phyloP scores from a whole-genome alignment of 2,113 vertebrate genomes.

The Amazona vittata region DNA sequence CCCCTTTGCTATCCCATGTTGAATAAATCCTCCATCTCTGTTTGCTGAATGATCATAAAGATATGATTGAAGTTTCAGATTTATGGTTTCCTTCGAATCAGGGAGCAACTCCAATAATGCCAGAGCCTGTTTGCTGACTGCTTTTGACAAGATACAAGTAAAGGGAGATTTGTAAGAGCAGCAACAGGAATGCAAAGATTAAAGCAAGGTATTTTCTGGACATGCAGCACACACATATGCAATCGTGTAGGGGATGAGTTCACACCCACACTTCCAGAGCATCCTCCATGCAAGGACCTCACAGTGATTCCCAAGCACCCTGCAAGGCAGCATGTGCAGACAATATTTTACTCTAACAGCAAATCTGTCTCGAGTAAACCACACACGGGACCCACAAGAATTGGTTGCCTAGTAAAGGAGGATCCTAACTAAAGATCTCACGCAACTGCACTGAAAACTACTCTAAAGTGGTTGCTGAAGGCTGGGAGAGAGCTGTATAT shows the following conservation, averaged over 20 bases:
- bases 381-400: slow-evolving; percentile 37
- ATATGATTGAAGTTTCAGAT: slow-evolving; percentile 87
- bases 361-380: neutral
- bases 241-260: neutral
- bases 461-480: neutral
- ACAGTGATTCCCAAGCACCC: neutral
- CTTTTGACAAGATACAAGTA: neutral
- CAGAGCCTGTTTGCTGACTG: slow-evolving; percentile 47
- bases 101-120: slow-evolving; percentile 67
- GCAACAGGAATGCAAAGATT: neutral
- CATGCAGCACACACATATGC: neutral
- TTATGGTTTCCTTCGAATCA: slow-evolving; percentile 78
- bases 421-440: slow-evolving; percentile 8
- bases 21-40: slow-evolving; percentile 90
- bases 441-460: neutral
- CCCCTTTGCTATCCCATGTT: slow-evolving; percentile 85
- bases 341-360: slow-evolving; percentile 34
- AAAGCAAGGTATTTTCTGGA: neutral
- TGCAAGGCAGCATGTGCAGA: neutral
- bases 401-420: slow-evolving; percentile 25
- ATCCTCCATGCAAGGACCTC: neutral
- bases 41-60: slow-evolving; percentile 85
- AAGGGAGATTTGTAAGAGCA: neutral
- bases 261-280: neutral
- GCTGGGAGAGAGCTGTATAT: neutral